A percentile compares a stretch with the other conserved stretches of the same genome.
phyloP scores from a whole-genome alignment of 2,888 invertebrate genomes.

The Mythimna ferrago region DNA sequence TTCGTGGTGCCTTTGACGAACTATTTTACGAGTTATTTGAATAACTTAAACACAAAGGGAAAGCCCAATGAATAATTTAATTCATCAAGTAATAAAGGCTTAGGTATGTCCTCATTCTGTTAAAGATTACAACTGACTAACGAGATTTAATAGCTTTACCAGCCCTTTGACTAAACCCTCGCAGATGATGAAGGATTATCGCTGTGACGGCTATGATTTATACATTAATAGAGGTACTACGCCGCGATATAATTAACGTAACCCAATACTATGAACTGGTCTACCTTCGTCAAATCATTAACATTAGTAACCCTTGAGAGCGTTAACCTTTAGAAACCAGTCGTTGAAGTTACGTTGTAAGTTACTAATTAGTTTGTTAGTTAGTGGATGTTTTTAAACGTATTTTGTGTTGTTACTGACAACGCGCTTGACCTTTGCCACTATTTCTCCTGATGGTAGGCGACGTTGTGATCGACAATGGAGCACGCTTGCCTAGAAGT shows the following conservation, averaged over 20 bases:
- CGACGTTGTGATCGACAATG: too few relatives aligned
- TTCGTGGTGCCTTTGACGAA: neutral
- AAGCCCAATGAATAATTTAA: constrained; percentile 12
- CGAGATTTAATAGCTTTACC: constrained; percentile 15
- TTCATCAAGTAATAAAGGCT: constrained; percentile 14
- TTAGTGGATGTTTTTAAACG: neutral
- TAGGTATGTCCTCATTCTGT: neutral
- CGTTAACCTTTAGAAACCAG: neutral
- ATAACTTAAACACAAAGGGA: neutral
- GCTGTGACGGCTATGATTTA: constrained; percentile 16
- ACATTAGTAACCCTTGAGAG: neutral
- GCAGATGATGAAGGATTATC: constrained; percentile 30
- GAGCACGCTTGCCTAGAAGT: too few relatives aligned
- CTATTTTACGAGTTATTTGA: neutral
- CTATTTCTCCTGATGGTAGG: too few relatives aligned
- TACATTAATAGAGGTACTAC: constrained; percentile 16
- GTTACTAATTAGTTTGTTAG: constrained; percentile 2
- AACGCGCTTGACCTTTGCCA: too few relatives aligned
- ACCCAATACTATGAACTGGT: constrained; percentile 18
- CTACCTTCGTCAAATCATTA: constrained; percentile 26
- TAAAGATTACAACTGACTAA: constrained; percentile 19
- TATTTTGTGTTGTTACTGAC: neutral
- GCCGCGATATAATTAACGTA: constrained; percentile 14
- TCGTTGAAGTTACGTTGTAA: neutral
- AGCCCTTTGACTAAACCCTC: constrained; percentile 7